Evolutionary conservation across 1,140 invertebrate species (phyloP).

Genomic region (Caerostris darwini): DNA sequence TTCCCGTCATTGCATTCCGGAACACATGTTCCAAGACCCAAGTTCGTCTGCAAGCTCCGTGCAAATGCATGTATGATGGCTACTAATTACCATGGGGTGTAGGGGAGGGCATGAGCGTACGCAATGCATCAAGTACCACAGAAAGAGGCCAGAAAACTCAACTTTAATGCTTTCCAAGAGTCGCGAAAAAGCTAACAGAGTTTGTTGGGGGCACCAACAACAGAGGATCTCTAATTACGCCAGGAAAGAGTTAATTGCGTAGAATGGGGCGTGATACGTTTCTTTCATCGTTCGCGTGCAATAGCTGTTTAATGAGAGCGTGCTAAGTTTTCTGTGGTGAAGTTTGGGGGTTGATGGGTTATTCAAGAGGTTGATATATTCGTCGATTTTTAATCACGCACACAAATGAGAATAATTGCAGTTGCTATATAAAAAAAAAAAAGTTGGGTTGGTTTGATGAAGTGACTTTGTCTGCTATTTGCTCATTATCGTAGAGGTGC

Average conservation of each 20-base stretch:
- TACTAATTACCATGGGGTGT: constrained; percentile 63
- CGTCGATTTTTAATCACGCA: constrained; percentile 39
- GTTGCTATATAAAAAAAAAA: background rate
- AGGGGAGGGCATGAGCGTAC: background rate
- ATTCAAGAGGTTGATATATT: constrained; percentile 63
- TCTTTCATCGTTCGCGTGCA: constrained; percentile 64
- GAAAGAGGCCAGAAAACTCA: constrained; percentile 29
- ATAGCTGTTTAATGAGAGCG: constrained; percentile 67
- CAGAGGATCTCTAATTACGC: constrained; percentile 55
- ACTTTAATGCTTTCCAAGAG: constrained; percentile 45
- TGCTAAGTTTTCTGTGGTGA: constrained; percentile 1
- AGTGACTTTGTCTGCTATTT: constrained; percentile 21
- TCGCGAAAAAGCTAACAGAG: constrained; percentile 58
- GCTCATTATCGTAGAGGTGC: background rate
- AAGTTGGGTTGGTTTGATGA: background rate
- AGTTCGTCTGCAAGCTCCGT: constrained; percentile 10
- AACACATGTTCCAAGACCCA: constrained; percentile 61
- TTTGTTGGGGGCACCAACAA: background rate
- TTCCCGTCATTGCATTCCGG: constrained; percentile 56
- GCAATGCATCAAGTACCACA: constrained; percentile 24
- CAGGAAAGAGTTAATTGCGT: constrained; percentile 57
- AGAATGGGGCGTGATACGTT: constrained; percentile 50
- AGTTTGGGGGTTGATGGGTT: constrained; percentile 56
- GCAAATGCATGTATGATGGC: constrained; percentile 76
- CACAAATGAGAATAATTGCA: constrained; percentile 30